A percentile compares a stretch with the other conserved stretches of the same genome.
phyloP scores from a whole-genome alignment of 2,888 invertebrate genomes.

The Itoplectis maculator region DNA sequence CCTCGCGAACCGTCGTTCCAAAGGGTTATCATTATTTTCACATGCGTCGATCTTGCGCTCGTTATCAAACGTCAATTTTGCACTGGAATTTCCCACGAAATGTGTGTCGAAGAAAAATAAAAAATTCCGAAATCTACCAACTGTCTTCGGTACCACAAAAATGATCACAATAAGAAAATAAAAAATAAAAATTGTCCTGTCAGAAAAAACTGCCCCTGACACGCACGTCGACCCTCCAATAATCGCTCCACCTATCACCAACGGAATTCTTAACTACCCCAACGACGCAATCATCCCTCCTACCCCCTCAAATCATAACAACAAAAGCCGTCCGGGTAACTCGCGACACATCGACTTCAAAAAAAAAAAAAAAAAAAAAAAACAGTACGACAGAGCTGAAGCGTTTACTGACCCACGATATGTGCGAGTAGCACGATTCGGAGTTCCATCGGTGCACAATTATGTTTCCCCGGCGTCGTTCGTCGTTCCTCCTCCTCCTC shows the following conservation, averaged over 20 bases:
- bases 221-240: too few species aligned
- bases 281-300: background rate
- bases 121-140: background rate
- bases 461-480: conserved; percentile 2
- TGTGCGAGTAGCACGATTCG: conserved; percentile 77
- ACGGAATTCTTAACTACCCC: too few species aligned
- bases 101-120: background rate
- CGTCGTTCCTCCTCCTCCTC: conserved; percentile 18
- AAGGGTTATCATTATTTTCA: too few species aligned
- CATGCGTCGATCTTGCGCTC: too few species aligned
- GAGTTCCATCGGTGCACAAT: conserved; percentile 77
- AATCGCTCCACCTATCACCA: background rate
- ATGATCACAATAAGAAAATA: background rate
- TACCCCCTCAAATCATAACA: too few species aligned
- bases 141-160: background rate
- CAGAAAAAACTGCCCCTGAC: too few species aligned
- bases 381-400: background rate
- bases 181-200: background rate
- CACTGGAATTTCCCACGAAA: too few species aligned
- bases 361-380: too few species aligned
- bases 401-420: conserved; percentile 71
- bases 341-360: too few species aligned
- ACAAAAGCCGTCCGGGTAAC: too few species aligned
- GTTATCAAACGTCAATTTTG: too few species aligned
- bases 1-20: too few species aligned